A percentile compares a stretch with the other conserved stretches of the same genome.
phyloP scores from a whole-genome alignment of 2,888 invertebrate species.

The Drosophila testacea region DNA sequence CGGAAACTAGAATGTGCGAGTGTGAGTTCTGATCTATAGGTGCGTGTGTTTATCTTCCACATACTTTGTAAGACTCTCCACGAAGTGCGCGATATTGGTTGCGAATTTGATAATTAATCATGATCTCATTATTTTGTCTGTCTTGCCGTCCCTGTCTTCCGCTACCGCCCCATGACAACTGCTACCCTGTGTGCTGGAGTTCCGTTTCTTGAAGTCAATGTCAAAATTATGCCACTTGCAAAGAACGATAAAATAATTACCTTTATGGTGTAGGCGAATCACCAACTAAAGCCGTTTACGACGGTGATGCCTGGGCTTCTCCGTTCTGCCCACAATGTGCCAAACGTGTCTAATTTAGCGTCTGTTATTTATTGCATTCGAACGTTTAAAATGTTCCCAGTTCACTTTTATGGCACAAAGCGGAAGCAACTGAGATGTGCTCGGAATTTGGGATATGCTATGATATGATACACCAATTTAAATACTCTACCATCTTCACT shows the following conservation, averaged over 20 bases:
- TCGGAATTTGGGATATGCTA: not conserved
- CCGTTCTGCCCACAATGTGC: not conserved
- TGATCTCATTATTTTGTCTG: slow-evolving; percentile 65
- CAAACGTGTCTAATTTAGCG: not conserved
- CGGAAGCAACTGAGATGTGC: not conserved
- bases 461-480: not conserved
- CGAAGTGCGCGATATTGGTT: slow-evolving; percentile 53
- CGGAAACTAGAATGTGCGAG: not conserved
- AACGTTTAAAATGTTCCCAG: not conserved
- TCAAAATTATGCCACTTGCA: not conserved
- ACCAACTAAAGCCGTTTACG: not conserved
- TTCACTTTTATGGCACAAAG: not conserved
- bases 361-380: not conserved
- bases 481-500: too few relatives aligned
- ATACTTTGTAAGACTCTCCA: not conserved
- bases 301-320: too few relatives aligned
- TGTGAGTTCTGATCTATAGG: not conserved
- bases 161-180: slow-evolving; percentile 7
- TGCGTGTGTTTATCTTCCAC: not conserved
- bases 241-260: not conserved
- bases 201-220: not conserved
- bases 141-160: slow-evolving; percentile 23
- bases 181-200: too few relatives aligned
- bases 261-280: not conserved
- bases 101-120: slow-evolving; percentile 81